Conservation (phyloP, 1,140 invertebrate genomes). For the Drosophila prosaltans region DNA sequence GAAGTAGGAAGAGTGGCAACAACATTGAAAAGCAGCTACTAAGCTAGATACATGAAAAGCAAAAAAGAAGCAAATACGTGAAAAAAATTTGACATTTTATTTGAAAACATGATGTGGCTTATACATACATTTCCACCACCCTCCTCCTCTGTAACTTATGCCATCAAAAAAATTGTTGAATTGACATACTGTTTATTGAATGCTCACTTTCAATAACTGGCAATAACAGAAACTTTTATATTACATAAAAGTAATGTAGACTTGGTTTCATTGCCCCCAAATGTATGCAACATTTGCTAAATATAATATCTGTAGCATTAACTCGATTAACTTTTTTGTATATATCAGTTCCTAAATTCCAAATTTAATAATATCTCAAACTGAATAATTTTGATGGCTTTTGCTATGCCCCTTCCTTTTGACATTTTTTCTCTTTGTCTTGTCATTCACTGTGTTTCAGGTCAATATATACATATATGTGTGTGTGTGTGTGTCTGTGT, state of each 20-base stretch:
- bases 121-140: not conserved
- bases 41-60: not conserved
- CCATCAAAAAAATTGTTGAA: not conserved
- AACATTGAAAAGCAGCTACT: conserved; percentile 3
- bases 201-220: not conserved
- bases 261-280: not conserved
- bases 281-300: not conserved
- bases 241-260: too few relatives aligned
- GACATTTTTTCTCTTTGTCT: not conserved
- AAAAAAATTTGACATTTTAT: conserved; percentile 4
- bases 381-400: too few relatives aligned
- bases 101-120: conserved; percentile 3
- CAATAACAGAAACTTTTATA: not conserved
- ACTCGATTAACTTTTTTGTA: too few relatives aligned
- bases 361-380: too few relatives aligned
- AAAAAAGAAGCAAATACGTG: not conserved
- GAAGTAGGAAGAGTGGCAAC: not conserved
- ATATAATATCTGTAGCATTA: too few relatives aligned
- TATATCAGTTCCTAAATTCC: too few relatives aligned
- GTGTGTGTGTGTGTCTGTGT: not conserved
- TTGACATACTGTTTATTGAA: not conserved
- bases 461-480: not conserved
- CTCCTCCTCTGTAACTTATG: not conserved
- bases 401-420: not conserved
- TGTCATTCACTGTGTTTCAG: not conserved